Evolutionary conservation across 1,140 invertebrate species (phyloP).

Genomic region (Bicyclus anynana): DNA sequence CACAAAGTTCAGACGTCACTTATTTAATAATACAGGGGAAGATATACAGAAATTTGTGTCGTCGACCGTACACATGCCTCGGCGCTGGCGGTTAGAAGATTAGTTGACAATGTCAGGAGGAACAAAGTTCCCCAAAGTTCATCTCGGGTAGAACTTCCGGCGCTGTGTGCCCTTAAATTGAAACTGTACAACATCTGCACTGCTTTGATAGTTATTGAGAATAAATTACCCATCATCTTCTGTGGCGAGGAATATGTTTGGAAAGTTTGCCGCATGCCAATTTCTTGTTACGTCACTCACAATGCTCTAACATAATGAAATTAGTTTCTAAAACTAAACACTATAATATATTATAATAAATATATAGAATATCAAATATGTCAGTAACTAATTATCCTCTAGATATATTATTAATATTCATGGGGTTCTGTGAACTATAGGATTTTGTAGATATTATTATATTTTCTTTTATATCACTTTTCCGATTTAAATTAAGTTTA

Average conservation of each 20-base stretch:
- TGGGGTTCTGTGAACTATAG: too few species aligned
- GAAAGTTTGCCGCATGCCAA: slow-evolving; percentile 29
- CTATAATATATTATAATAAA: too few species aligned
- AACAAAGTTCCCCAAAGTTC: slow-evolving; percentile 64
- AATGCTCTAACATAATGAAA: slow-evolving; percentile 2
- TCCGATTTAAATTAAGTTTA: too few species aligned
- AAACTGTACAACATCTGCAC: slow-evolving; percentile 69
- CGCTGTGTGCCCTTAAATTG: slow-evolving; percentile 63
- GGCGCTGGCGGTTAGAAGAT: slow-evolving; percentile 57
- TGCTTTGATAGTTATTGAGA: slow-evolving; percentile 62
- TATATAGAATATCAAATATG: too few species aligned
- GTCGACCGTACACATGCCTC: slow-evolving; percentile 35
- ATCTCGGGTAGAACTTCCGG: slow-evolving; percentile 52
- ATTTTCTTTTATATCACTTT: too few species aligned
- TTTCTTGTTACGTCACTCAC: slow-evolving; percentile 19
- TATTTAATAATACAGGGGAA: slow-evolving; percentile 17
- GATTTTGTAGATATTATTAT: too few species aligned
- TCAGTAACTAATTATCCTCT: too few species aligned
- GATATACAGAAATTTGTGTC: slow-evolving; percentile 29
- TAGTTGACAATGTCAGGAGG: slow-evolving; percentile 70
- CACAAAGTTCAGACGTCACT: slow-evolving; percentile 22
- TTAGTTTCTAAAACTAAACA: background rate
- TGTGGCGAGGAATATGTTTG: slow-evolving; percentile 31
- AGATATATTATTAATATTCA: too few species aligned
- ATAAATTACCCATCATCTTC: slow-evolving; percentile 51